Conservation (phyloP, 2,113 vertebrate genomes). For the Prionailurus bengalensis region DNA sequence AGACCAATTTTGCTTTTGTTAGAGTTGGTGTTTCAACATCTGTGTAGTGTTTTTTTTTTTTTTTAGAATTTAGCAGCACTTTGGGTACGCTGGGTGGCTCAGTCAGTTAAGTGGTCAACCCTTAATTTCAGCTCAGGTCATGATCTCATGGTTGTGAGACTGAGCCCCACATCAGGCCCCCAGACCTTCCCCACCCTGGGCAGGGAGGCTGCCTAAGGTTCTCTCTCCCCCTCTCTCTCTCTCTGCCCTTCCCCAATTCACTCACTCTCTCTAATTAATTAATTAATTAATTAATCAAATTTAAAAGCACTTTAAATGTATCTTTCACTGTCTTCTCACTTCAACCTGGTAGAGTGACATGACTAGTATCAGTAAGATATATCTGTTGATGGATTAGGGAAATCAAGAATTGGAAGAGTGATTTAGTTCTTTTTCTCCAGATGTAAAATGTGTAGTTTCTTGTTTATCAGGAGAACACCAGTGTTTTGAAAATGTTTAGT, state of each 20-base stretch:
- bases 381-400: not conserved
- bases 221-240: no score
- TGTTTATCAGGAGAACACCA: not conserved
- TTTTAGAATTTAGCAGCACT: not conserved
- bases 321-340: not conserved
- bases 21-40: not conserved
- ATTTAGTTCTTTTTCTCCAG: slow-evolving; percentile 21
- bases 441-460: not conserved
- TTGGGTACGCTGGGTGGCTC: not conserved
- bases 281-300: not conserved
- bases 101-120: no score
- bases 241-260: no score
- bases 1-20: not conserved
- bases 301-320: not conserved
- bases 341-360: not conserved
- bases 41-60: not conserved
- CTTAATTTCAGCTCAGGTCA: no score
- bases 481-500: not conserved
- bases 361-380: not conserved
- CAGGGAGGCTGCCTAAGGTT: no score
- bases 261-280: no score
- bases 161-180: no score
- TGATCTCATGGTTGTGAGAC: no score
- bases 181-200: no score
- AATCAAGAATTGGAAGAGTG: not conserved